Conservation (phyloP, 2,888 invertebrate genomes). For the Lycaena phlaeas region DNA sequence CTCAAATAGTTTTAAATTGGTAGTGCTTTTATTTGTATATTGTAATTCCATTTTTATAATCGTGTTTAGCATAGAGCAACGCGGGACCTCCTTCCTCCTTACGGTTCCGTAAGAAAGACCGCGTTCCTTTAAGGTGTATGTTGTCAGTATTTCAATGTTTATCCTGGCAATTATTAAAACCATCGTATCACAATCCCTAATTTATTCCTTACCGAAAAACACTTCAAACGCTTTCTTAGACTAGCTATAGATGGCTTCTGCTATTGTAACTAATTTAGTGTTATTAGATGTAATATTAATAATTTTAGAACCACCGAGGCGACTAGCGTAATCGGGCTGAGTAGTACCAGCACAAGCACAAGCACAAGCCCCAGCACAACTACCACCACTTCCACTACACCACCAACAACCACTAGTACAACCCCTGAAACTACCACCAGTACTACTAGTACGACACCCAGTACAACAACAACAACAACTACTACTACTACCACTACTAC, state of each 20-base stretch:
- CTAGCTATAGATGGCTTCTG: background rate
- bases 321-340: conserved; percentile 39
- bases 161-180: too few species aligned
- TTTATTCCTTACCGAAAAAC: too few species aligned
- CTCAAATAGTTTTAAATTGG: too few species aligned
- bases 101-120: too few species aligned
- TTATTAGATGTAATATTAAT: conserved; percentile 14
- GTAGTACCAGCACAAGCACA: conserved; percentile 38
- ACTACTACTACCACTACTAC: conserved; percentile 48
- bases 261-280: conserved; percentile 2
- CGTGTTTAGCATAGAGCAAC: too few species aligned
- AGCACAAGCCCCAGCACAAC: conserved; percentile 30
- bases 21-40: too few species aligned
- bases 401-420: conserved; percentile 42
- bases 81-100: too few species aligned
- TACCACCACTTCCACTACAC: conserved; percentile 37
- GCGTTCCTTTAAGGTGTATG: too few species aligned
- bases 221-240: too few species aligned
- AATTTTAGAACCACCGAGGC: conserved; percentile 30
- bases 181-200: too few species aligned
- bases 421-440: conserved; percentile 53
- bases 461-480: conserved; percentile 40
- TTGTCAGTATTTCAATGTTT: too few species aligned
- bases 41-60: too few species aligned
- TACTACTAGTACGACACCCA: conserved; percentile 44